Percentiles rank a stretch among this genome's conserved stretches.
Evolutionary conservation across 2,888 invertebrate species (phyloP).

Genomic region (Brachynemurus nebulosus): DNA sequence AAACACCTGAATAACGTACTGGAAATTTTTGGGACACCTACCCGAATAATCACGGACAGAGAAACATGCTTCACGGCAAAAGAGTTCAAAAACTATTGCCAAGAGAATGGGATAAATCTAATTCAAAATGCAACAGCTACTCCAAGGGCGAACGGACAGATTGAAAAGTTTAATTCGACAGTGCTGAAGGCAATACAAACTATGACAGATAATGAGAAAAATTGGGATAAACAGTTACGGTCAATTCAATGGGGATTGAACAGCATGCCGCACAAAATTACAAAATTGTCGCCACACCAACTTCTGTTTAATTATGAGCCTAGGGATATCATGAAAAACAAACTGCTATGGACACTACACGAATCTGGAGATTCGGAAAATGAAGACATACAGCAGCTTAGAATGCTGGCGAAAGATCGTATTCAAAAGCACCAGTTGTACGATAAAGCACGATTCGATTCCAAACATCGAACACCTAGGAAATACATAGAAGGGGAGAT

Average conservation of each 20-base stretch:
- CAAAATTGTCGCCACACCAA: neutral
- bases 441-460: too few species aligned
- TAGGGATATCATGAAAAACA: neutral
- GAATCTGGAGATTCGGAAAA: neutral
- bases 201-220: neutral
- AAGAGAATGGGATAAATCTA: constrained; percentile 2
- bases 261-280: neutral
- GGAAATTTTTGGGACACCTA: neutral
- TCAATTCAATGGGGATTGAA: neutral
- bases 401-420: neutral
- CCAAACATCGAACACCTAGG: too few species aligned
- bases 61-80: neutral
- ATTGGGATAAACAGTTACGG: constrained; percentile 1
- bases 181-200: neutral
- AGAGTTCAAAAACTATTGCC: neutral
- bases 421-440: neutral
- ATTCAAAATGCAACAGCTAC: constrained; percentile 3
- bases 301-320: neutral
- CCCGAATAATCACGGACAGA: neutral
- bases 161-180: neutral
- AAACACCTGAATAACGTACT: neutral
- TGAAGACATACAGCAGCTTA: neutral
- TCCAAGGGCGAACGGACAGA: neutral
- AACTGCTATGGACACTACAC: neutral
- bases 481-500: too few species aligned